These are phyloP conservation scores for Drosophila leontia DNA, from an alignment of 1,140 invertebrate species.

Conservation along the genomic window DNA sequence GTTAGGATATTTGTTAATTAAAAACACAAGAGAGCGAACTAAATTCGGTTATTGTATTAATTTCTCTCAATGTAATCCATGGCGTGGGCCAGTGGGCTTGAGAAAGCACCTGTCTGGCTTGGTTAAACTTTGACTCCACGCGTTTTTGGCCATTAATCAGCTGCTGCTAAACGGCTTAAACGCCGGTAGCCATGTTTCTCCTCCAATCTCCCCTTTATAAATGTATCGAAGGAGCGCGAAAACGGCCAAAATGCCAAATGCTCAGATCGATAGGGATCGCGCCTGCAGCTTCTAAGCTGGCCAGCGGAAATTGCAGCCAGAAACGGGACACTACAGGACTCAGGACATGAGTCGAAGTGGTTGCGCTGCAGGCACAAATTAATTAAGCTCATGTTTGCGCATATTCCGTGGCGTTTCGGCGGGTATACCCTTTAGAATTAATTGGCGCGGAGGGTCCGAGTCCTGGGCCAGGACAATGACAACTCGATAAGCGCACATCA, in stretches of 20 bases:
- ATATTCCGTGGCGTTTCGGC: slow-evolving; percentile 49
- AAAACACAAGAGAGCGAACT: no score
- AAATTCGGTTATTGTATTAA: neutral
- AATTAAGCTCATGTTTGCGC: slow-evolving; percentile 78
- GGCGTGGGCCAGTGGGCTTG: slow-evolving; percentile 41
- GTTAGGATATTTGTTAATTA: no score
- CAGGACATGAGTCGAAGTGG: slow-evolving; percentile 14
- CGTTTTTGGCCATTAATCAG: slow-evolving; percentile 64
- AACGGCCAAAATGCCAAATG: slow-evolving; percentile 56
- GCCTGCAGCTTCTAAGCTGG: slow-evolving; percentile 59
- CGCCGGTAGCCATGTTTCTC: slow-evolving; percentile 62
- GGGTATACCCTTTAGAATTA: slow-evolving; percentile 63
- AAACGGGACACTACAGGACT: slow-evolving; percentile 33
- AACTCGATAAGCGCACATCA: slow-evolving; percentile 80
- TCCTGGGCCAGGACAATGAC: slow-evolving; percentile 63
- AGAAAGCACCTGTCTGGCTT: slow-evolving; percentile 46
- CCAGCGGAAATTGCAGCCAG: slow-evolving; percentile 40
- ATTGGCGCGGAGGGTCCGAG: slow-evolving; percentile 59
- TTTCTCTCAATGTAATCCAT: slow-evolving; percentile 7
- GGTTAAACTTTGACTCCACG: slow-evolving; percentile 17
- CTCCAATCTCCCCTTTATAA: slow-evolving; percentile 1
- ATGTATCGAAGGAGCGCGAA: slow-evolving; percentile 59
- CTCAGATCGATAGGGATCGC: slow-evolving; percentile 59
- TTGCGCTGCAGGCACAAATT: slow-evolving; percentile 70
- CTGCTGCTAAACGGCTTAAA: slow-evolving; percentile 72